Evolutionary conservation across 2,888 invertebrate genomes (phyloP).

Genomic region (Athripsodes cinereus): DNA sequence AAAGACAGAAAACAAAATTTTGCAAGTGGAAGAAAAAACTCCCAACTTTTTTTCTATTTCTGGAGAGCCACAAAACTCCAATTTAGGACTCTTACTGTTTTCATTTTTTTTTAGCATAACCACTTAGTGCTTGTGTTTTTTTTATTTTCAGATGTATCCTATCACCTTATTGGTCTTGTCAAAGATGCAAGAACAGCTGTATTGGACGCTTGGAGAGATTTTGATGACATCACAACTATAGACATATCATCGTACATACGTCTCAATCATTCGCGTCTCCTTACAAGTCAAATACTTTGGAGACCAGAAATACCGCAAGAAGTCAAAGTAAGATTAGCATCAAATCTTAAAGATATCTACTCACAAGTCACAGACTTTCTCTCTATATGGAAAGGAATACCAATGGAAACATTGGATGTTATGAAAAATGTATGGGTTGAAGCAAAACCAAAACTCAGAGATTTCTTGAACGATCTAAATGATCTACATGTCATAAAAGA

Average conservation of each 20-base stretch:
- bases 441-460: conserved; percentile 61
- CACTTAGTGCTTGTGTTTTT: background rate
- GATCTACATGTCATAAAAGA: conserved; percentile 66
- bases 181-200: conserved; percentile 70
- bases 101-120: too few species aligned
- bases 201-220: conserved; percentile 75
- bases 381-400: conserved; percentile 45
- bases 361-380: conserved; percentile 43
- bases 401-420: conserved; percentile 63
- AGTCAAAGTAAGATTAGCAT: conserved; percentile 38
- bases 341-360: conserved; percentile 40
- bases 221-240: conserved; percentile 70
- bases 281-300: conserved; percentile 77
- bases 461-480: conserved; percentile 67
- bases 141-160: conserved; percentile 41
- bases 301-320: conserved; percentile 63
- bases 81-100: too few species aligned
- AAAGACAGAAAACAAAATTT: too few species aligned
- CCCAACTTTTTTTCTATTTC: too few species aligned
- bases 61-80: too few species aligned
- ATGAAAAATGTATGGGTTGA: conserved; percentile 68
- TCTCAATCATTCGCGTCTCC: conserved; percentile 75
- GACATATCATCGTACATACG: conserved; percentile 74
- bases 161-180: conserved; percentile 67
- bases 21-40: too few species aligned